A percentile compares a stretch with the other conserved stretches of the same genome.
phyloP scores from a whole-genome alignment of 37 sponge, comb jelly and placozoan genomes.

The Halichondria panicea region DNA sequence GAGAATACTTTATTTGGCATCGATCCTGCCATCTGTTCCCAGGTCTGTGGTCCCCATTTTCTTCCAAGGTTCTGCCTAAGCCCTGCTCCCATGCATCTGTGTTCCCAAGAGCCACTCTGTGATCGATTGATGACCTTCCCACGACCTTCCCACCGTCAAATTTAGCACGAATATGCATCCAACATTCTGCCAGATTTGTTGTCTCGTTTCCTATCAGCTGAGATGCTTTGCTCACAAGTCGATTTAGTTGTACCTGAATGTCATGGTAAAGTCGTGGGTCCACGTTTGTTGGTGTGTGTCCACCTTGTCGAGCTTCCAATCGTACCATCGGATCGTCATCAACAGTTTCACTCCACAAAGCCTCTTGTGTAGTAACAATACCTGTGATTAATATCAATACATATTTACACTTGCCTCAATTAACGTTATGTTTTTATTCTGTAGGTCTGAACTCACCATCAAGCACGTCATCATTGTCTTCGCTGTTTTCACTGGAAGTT shows the following conservation, averaged over 20 bases:
- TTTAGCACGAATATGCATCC: constrained; percentile 33
- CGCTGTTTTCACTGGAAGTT: no score
- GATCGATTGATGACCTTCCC: constrained; percentile 26
- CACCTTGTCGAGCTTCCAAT: no score
- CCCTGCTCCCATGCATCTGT: constrained; percentile 21
- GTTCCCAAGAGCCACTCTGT: constrained; percentile 25
- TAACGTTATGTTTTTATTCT: no score
- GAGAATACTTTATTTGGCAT: constrained; percentile 6
- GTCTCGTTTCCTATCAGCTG: constrained; percentile 14
- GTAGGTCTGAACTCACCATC: no score
- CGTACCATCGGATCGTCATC: no score
- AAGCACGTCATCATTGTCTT: no score
- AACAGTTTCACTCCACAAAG: background rate
- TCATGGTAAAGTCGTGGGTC: no score
- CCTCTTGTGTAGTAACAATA: background rate
- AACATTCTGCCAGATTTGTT: constrained; percentile 29
- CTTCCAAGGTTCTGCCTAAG: constrained; percentile 4
- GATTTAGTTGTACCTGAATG: background rate
- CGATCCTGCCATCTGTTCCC: background rate
- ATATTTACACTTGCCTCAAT: no score
- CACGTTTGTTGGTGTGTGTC: no score
- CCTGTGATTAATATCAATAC: background rate
- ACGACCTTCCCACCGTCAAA: constrained; percentile 36
- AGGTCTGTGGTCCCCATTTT: no score
- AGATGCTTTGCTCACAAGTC: constrained; percentile 5